These are phyloP conservation scores for Scomber colias DNA, from an alignment of 2,113 vertebrate species.

Conservation along the genomic window DNA sequence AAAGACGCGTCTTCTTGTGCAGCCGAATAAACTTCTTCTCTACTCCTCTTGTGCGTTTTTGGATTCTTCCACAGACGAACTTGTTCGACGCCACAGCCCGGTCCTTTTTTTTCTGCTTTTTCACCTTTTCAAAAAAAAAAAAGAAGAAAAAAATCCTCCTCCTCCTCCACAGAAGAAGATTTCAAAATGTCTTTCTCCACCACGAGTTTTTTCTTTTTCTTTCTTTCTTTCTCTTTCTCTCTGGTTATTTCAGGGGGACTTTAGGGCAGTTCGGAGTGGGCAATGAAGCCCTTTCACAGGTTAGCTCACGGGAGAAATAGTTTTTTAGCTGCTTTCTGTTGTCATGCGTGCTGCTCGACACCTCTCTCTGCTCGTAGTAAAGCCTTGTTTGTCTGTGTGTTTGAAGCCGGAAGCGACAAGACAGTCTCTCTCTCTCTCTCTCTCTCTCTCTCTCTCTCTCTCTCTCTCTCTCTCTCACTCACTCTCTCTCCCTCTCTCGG, in stretches of 20 bases:
- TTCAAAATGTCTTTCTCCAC: conserved; percentile 11
- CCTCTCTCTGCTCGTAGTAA: conserved; percentile 56
- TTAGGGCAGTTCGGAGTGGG: neutral
- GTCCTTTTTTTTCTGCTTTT: conserved; percentile 4
- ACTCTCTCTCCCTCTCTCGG: conserved; percentile 5
- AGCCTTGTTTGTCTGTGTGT: conserved; percentile 50
- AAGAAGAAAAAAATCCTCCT: conserved; percentile 6
- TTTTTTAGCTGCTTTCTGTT: conserved; percentile 51
- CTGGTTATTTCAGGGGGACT: neutral
- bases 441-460: conserved; percentile 39
- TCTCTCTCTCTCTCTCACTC: conserved; percentile 14
- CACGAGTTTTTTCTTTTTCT: neutral
- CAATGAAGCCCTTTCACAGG: neutral
- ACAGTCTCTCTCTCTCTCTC: conserved; percentile 36
- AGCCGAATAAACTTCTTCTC: neutral
- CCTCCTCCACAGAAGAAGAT: conserved; percentile 26
- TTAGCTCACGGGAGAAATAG: neutral
- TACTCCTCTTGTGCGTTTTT: neutral
- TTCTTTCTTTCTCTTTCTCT: neutral
- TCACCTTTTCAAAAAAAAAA: conserved; percentile 27
- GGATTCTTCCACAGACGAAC: conserved; percentile 34
- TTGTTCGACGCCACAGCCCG: conserved; percentile 38
- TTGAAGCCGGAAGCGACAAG: conserved; percentile 72
- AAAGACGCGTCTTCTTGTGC: neutral
- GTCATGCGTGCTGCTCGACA: conserved; percentile 53